phyloP scores from a whole-genome alignment of 1,140 invertebrate species.

The Drosophila orena region DNA sequence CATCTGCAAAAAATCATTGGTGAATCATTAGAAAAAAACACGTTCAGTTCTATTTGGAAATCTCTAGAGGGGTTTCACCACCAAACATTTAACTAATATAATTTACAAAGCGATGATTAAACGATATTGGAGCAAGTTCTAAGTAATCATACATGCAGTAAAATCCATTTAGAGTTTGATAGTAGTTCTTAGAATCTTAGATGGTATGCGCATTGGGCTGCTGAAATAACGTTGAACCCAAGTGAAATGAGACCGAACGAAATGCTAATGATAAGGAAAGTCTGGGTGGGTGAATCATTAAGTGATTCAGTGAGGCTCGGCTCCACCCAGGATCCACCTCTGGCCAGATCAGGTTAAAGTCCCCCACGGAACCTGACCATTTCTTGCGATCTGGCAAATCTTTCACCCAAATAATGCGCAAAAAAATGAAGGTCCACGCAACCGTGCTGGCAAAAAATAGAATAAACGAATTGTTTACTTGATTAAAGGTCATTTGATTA shows the following conservation, averaged over 20 bases:
- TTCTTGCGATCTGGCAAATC: background rate
- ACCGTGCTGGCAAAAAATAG: constrained; percentile 36
- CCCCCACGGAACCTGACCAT: constrained; percentile 5
- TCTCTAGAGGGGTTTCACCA: too few species aligned
- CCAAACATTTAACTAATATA: too few species aligned
- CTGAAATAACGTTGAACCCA: background rate
- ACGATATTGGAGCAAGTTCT: background rate
- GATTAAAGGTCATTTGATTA: constrained; percentile 48
- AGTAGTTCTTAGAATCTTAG: background rate
- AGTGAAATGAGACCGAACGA: background rate
- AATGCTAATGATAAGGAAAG: constrained; percentile 13
- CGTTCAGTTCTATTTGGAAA: too few species aligned
- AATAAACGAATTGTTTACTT: constrained; percentile 40
- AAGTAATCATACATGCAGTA: background rate
- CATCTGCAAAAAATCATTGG: too few species aligned
- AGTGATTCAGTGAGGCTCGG: constrained; percentile 1
- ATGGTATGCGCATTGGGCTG: background rate
- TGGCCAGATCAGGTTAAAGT: constrained; percentile 8
- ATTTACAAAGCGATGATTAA: background rate
- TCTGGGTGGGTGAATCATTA: constrained; percentile 10
- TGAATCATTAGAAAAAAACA: too few species aligned
- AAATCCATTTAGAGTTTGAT: background rate
- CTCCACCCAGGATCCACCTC: background rate
- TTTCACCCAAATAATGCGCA: constrained; percentile 27
- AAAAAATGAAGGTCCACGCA: constrained; percentile 4